A percentile compares a stretch with the other conserved stretches of the same genome.
Conservation (phyloP, 2,797 vertebrate species). For the Threskiornis aethiopicus region DNA sequence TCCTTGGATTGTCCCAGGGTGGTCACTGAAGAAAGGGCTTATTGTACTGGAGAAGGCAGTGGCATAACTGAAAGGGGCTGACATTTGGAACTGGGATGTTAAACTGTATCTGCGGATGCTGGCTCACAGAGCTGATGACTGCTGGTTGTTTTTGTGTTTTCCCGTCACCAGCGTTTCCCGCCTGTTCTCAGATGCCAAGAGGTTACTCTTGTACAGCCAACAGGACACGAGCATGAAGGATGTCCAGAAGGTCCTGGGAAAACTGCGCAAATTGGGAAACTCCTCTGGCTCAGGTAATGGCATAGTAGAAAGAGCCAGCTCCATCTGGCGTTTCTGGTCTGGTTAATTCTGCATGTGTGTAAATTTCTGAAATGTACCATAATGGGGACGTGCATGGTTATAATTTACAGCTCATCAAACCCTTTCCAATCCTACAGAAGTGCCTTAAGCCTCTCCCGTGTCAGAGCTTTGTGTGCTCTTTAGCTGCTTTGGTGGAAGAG, state of each 20-base stretch:
- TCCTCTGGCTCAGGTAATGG: conserved; percentile 79
- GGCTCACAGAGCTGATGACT: background rate
- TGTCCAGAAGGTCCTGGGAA: conserved; percentile 83
- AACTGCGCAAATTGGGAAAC: conserved; percentile 78
- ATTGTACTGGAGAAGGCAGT: background rate
- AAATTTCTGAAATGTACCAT: background rate
- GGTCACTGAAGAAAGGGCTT: background rate
- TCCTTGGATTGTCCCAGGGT: background rate
- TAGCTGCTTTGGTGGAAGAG: background rate
- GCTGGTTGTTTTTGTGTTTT: background rate
- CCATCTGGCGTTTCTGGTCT: background rate
- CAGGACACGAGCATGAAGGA: conserved; percentile 87
- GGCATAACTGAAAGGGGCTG: background rate
- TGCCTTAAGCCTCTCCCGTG: background rate
- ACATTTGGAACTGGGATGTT: background rate
- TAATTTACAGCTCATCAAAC: background rate
- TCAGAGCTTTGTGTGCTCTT: background rate
- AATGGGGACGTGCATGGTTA: fast-evolving
- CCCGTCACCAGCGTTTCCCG: conserved; percentile 84
- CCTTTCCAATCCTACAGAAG: background rate
- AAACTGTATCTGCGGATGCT: background rate
- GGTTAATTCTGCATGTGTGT: background rate
- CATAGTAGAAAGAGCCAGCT: background rate
- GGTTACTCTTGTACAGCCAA: conserved; percentile 92
- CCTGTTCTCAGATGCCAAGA: conserved; percentile 89